phyloP scores from a whole-genome alignment of 2,888 invertebrate genomes.

The Parnassius glacialis region DNA sequence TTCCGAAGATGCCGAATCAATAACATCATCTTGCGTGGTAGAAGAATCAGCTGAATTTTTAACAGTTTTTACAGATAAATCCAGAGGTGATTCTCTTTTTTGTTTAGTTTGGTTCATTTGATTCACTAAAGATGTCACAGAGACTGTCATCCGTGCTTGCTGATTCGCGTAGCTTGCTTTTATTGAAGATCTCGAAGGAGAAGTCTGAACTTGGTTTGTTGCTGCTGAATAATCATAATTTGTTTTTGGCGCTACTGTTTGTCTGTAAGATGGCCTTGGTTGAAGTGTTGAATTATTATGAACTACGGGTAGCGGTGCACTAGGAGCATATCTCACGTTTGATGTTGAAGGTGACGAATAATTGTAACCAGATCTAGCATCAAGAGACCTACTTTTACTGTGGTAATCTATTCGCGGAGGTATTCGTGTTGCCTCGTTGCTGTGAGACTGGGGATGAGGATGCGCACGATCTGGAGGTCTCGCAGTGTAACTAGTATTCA shows the following conservation, averaged over 20 bases:
- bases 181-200: slow-evolving; percentile 57
- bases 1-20: slow-evolving; percentile 70
- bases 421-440: slow-evolving; percentile 54
- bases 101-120: slow-evolving; percentile 75
- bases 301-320: slow-evolving; percentile 49
- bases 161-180: slow-evolving; percentile 68
- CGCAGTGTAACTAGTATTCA: slow-evolving; percentile 55
- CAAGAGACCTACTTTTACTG: slow-evolving; percentile 50
- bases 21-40: slow-evolving; percentile 85
- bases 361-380: slow-evolving; percentile 55
- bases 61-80: slow-evolving; percentile 93
- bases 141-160: slow-evolving; percentile 72
- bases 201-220: slow-evolving; percentile 60
- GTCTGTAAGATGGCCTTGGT: slow-evolving; percentile 53
- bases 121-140: slow-evolving; percentile 72
- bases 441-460: slow-evolving; percentile 51
- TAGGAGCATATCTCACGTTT: slow-evolving; percentile 54
- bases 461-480: slow-evolving; percentile 59
- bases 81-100: slow-evolving; percentile 90
- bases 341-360: slow-evolving; percentile 66
- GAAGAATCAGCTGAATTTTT: slow-evolving; percentile 94
- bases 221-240: slow-evolving; percentile 58
- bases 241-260: slow-evolving; percentile 54
- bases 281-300: slow-evolving; percentile 53
- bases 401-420: slow-evolving; percentile 58